Conservation (phyloP, 2,888 invertebrate genomes). For the Euplexia lucipara region DNA sequence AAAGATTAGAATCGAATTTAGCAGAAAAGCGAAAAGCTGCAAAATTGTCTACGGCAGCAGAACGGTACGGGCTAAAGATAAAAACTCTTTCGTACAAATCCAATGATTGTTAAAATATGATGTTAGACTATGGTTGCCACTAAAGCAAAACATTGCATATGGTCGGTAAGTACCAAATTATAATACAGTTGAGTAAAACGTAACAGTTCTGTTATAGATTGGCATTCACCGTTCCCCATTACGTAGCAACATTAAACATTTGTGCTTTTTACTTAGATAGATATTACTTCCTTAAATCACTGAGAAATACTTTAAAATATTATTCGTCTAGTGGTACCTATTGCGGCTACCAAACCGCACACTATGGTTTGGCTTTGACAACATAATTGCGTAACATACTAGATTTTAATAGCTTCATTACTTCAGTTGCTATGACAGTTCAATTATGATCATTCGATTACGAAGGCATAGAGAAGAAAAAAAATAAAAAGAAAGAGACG, state of each 20-base stretch:
- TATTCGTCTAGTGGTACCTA: constrained; percentile 16
- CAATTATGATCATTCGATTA: background rate
- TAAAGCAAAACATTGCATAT: constrained; percentile 49
- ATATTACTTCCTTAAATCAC: constrained; percentile 56
- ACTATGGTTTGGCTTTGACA: constrained; percentile 1
- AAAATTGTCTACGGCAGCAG: too few species aligned
- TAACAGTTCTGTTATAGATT: constrained; percentile 55
- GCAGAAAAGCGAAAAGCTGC: too few species aligned
- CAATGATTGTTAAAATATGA: constrained; percentile 7
- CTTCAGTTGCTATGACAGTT: constrained; percentile 13
- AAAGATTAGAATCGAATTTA: too few species aligned
- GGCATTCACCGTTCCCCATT: constrained; percentile 48
- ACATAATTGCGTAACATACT: constrained; percentile 11
- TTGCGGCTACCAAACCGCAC: background rate
- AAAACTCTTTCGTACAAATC: background rate
- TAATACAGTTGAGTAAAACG: constrained; percentile 48
- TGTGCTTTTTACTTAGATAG: constrained; percentile 32
- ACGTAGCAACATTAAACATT: constrained; percentile 49
- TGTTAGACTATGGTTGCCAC: constrained; percentile 38
- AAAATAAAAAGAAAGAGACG: too few species aligned
- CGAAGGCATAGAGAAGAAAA: background rate
- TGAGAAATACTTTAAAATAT: constrained; percentile 24
- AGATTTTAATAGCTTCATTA: background rate
- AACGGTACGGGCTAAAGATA: too few species aligned
- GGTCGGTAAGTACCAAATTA: constrained; percentile 34